Evolutionary conservation across 1,140 invertebrate species (phyloP).

Genomic region (Octopus bimaculoides): DNA sequence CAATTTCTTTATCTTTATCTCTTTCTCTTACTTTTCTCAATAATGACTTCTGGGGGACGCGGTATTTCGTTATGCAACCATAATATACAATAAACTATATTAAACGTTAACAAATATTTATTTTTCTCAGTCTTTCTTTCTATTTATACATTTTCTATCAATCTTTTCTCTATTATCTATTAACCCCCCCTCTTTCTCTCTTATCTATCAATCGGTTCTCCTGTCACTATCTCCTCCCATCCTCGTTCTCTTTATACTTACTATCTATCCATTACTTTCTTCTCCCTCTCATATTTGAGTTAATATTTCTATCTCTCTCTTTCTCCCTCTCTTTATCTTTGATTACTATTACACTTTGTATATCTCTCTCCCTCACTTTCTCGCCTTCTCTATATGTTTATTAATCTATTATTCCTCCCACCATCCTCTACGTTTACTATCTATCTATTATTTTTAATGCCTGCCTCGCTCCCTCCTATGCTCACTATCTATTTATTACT

Average conservation of each 20-base stretch:
- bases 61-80: too few species aligned
- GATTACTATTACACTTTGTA: neutral
- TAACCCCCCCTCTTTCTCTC: neutral
- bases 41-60: too few species aligned
- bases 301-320: neutral
- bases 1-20: too few species aligned
- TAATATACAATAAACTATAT: too few species aligned
- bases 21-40: too few species aligned
- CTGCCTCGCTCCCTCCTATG: neutral
- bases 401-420: neutral
- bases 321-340: neutral
- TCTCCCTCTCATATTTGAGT: neutral
- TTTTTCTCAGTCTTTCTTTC: too few species aligned
- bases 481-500: neutral
- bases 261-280: neutral
- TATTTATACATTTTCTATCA: too few species aligned
- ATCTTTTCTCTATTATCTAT: too few species aligned
- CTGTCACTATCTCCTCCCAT: neutral
- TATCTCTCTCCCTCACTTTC: neutral
- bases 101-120: too few species aligned
- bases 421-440: neutral
- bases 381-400: neutral
- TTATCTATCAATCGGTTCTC: neutral
- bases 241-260: neutral
- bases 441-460: neutral